A percentile compares a stretch with the other conserved stretches of the same genome.
phyloP scores from a whole-genome alignment of 2,797 vertebrate genomes.

The Cyclopterus lumpus region DNA sequence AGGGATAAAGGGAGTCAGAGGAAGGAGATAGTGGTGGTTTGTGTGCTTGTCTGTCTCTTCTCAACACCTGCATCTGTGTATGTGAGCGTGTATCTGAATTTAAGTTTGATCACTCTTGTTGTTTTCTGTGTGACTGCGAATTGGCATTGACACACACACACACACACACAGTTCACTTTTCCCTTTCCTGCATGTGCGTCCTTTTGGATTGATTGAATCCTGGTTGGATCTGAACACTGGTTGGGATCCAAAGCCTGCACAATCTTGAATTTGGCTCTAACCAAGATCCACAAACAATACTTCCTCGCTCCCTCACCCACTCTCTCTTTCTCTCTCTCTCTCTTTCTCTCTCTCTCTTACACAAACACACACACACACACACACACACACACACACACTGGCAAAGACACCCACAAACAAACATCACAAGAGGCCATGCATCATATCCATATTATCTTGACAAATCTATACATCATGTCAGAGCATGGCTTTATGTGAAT shows the following conservation, averaged over 20 bases:
- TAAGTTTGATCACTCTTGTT: slow-evolving; percentile 51
- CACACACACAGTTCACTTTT: slow-evolving; percentile 19
- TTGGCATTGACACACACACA: slow-evolving; percentile 41
- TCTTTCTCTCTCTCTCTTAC: not conserved
- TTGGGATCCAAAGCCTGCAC: slow-evolving; percentile 57
- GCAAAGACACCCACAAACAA: slow-evolving; percentile 60
- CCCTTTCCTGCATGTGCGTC: slow-evolving; percentile 47
- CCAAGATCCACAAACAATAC: slow-evolving; percentile 59
- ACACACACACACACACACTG: slow-evolving; percentile 28
- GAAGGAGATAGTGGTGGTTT: slow-evolving; percentile 53
- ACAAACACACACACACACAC: slow-evolving; percentile 33
- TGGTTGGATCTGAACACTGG: slow-evolving; percentile 69
- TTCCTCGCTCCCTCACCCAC: not conserved
- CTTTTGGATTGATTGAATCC: slow-evolving; percentile 70
- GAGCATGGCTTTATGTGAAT: slow-evolving; percentile 72
- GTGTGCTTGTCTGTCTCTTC: slow-evolving; percentile 10
- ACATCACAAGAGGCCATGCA: slow-evolving; percentile 76
- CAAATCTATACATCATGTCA: slow-evolving; percentile 83
- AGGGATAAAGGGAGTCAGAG: slow-evolving; percentile 42
- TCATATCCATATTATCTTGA: slow-evolving; percentile 82
- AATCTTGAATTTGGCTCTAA: slow-evolving; percentile 50
- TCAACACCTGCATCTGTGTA: slow-evolving; percentile 21
- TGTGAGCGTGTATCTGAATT: slow-evolving; percentile 33
- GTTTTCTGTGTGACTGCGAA: slow-evolving; percentile 46
- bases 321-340: not conserved